phyloP scores from a whole-genome alignment of 2,888 invertebrate species.

The Xanthorhoe designata region DNA sequence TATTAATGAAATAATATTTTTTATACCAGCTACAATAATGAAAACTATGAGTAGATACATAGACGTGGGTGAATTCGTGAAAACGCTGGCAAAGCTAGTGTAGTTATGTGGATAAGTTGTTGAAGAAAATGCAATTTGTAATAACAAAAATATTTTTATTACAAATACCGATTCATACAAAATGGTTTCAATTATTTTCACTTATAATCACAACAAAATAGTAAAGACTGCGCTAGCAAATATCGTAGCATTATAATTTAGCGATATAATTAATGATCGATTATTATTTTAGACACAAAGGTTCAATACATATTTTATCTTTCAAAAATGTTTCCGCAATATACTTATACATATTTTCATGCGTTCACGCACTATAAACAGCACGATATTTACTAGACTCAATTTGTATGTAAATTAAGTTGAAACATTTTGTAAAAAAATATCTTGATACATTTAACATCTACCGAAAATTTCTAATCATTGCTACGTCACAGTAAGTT shows the following conservation, averaged over 20 bases:
- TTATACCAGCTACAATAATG: no score
- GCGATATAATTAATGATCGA: conserved; percentile 16
- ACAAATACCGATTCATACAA: conserved; percentile 65
- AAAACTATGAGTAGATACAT: no score
- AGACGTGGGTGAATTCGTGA: no score
- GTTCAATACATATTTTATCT: conserved; percentile 7
- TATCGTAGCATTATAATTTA: conserved; percentile 46
- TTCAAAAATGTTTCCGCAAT: conserved; percentile 10
- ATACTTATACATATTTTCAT: conserved; percentile 2
- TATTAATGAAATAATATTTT: no score
- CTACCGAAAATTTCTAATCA: conserved; percentile 21
- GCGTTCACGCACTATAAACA: neutral
- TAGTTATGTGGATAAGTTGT: no score
- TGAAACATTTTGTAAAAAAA: conserved; percentile 38
- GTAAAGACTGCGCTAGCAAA: conserved; percentile 46
- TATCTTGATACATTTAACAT: conserved; percentile 28
- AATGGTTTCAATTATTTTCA: conserved; percentile 66
- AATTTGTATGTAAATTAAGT: conserved; percentile 18
- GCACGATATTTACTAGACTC: conserved; percentile 36
- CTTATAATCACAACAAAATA: conserved; percentile 66
- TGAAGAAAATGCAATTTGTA: conserved; percentile 1
- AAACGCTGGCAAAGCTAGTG: no score
- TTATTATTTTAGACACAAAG: conserved; percentile 1
- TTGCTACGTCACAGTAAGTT: conserved; percentile 12
- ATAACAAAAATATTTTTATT: conserved; percentile 71